These are phyloP conservation scores for Cryptoprocta ferox DNA, from an alignment of 2,797 vertebrate species.

Conservation along the genomic window DNA sequence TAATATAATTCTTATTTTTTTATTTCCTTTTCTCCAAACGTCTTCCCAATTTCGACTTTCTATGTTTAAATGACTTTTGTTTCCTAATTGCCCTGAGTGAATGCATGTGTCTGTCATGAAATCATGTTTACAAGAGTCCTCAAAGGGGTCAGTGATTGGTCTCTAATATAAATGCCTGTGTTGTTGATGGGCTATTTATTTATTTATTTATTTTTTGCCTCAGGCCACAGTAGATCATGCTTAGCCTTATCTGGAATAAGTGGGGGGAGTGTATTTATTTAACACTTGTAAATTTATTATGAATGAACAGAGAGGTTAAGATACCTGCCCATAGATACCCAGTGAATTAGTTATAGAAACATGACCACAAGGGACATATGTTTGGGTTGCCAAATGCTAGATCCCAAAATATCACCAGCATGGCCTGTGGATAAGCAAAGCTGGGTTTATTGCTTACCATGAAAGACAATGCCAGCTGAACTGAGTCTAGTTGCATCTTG, in stretches of 20 bases:
- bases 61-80: conserved; percentile 40
- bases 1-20: conserved; percentile 42
- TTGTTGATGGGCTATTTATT: neutral
- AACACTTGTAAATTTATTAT: neutral
- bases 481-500: neutral
- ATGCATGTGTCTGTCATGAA: neutral
- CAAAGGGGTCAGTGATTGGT: conserved; percentile 21
- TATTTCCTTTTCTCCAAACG: conserved; percentile 10
- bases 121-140: conserved; percentile 43
- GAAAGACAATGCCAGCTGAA: neutral
- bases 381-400: neutral
- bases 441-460: neutral
- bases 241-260: conserved; percentile 31
- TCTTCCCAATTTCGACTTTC: conserved; percentile 25
- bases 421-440: neutral
- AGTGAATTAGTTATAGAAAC: neutral
- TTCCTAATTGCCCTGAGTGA: conserved; percentile 42
- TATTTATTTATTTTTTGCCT: neutral
- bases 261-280: neutral
- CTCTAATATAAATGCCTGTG: conserved; percentile 17
- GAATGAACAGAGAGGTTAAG: conserved; percentile 18
- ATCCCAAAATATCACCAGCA: neutral
- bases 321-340: neutral
- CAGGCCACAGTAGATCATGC: neutral
- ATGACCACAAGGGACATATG: neutral